phyloP scores from a whole-genome alignment of 2,888 invertebrate genomes.

The Bibio marci region DNA sequence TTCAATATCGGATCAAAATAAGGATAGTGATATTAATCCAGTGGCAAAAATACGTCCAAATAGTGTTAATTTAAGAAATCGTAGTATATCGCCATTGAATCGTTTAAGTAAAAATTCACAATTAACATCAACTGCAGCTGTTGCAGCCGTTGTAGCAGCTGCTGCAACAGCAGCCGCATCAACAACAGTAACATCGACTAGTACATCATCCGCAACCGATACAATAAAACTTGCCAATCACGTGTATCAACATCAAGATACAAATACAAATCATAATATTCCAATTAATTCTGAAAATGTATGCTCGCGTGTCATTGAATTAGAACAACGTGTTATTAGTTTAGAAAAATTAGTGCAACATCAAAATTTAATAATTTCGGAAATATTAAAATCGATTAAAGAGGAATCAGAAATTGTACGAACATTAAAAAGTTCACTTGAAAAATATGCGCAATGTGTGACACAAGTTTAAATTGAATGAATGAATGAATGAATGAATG shows the following conservation, averaged over 20 bases:
- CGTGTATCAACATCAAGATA: neutral
- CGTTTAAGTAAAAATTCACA: conserved; percentile 7
- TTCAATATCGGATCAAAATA: conserved; percentile 5
- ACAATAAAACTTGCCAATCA: conserved; percentile 2
- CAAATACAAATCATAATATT: neutral
- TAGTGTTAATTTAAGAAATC: conserved; percentile 22
- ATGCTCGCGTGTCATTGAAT: conserved; percentile 17
- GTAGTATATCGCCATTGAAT: conserved; percentile 21
- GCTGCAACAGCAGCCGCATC: conserved; percentile 3
- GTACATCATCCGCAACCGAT: conserved; percentile 1
- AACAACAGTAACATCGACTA: conserved; percentile 1
- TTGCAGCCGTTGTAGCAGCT: conserved; percentile 5
- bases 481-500: too few species aligned
- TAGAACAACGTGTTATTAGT: conserved; percentile 24
- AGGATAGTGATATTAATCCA: too few species aligned
- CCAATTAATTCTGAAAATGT: conserved; percentile 9
- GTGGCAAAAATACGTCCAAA: conserved; percentile 17
- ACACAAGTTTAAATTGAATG: conserved; percentile 41
- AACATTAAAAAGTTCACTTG: conserved; percentile 44
- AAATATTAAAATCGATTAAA: conserved; percentile 40
- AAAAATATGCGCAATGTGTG: conserved; percentile 51
- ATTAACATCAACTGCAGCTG: conserved; percentile 1
- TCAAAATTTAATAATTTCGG: conserved; percentile 41
- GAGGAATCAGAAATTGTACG: conserved; percentile 45
- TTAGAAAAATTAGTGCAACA: conserved; percentile 22